phyloP scores from a whole-genome alignment of 1,140 invertebrate genomes.

The Hyposmocoma kahamanoa region DNA sequence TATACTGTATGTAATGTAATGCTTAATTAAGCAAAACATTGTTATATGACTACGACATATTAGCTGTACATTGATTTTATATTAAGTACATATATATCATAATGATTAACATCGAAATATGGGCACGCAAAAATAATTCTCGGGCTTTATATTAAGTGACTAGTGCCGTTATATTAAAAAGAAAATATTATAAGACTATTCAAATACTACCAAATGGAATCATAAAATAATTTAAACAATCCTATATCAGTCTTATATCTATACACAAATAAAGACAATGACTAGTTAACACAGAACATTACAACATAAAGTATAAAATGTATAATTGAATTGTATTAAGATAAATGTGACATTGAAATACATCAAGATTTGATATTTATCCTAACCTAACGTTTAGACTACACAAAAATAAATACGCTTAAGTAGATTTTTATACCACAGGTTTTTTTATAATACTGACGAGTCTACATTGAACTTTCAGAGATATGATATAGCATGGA shows the following conservation, averaged over 20 bases:
- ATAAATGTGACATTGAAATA: constrained; percentile 29
- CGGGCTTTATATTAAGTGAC: constrained; percentile 16
- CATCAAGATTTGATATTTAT: constrained; percentile 41
- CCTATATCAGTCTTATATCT: constrained; percentile 65
- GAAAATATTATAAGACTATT: constrained; percentile 13
- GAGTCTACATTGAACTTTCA: constrained; percentile 42
- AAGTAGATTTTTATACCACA: constrained; percentile 39
- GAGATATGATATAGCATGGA: constrained; percentile 51
- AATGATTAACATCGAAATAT: constrained; percentile 30
- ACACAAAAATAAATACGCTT: constrained; percentile 41
- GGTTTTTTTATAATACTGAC: constrained; percentile 63
- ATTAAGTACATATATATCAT: constrained; percentile 18
- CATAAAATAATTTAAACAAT: constrained; percentile 18
- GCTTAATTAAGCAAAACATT: too few species aligned
- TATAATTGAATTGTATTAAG: constrained; percentile 19
- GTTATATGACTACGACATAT: too few species aligned
- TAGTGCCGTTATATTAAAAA: constrained; percentile 57
- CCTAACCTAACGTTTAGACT: constrained; percentile 38
- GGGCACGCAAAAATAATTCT: constrained; percentile 25
- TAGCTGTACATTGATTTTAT: constrained; percentile 1
- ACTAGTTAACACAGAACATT: too few species aligned
- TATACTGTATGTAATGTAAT: too few species aligned
- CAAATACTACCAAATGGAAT: neutral
- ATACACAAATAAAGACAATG: constrained; percentile 36
- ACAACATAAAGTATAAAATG: too few species aligned